phyloP scores from a whole-genome alignment of 2,888 invertebrate species.

The Pasiphila rectangulata region DNA sequence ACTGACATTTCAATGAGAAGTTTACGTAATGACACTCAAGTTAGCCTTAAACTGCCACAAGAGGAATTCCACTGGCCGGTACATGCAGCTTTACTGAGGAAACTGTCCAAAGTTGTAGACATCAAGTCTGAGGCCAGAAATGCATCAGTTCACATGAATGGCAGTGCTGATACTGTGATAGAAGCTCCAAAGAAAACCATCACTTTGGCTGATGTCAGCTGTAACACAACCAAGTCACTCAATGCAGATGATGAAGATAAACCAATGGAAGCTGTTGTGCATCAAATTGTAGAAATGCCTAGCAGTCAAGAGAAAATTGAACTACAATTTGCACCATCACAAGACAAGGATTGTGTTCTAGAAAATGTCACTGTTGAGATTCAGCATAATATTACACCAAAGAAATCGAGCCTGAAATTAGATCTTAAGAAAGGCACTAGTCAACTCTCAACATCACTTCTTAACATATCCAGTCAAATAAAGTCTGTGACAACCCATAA shows the following conservation, averaged over 20 bases:
- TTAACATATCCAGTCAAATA: conserved; percentile 77
- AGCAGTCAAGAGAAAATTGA: conserved; percentile 26
- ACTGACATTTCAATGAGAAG: conserved; percentile 71
- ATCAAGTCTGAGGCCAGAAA: conserved; percentile 63
- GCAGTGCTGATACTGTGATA: conserved; percentile 53
- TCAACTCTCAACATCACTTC: conserved; percentile 64
- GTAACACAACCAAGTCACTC: conserved; percentile 67
- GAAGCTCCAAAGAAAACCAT: conserved; percentile 54
- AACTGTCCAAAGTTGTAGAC: conserved; percentile 71
- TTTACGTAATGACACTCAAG: conserved; percentile 65
- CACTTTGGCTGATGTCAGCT: conserved; percentile 68
- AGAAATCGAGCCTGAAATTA: conserved; percentile 71
- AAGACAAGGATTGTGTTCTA: conserved; percentile 57
- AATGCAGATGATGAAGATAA: conserved; percentile 56
- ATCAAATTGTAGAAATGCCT: conserved; percentile 32
- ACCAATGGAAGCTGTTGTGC: conserved; percentile 31
- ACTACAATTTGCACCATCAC: conserved; percentile 28
- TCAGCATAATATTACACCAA: conserved; percentile 74
- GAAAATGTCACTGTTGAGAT: conserved; percentile 77
- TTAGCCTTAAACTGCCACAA: conserved; percentile 51
- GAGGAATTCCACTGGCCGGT: conserved; percentile 64
- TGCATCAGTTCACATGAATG: conserved; percentile 62
- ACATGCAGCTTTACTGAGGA: conserved; percentile 66
- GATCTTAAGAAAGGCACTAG: conserved; percentile 73
- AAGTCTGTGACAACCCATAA: conserved; percentile 76